These are phyloP conservation scores for Panurus biarmicus DNA, from an alignment of 2,113 vertebrate genomes.

Conservation along the genomic window DNA sequence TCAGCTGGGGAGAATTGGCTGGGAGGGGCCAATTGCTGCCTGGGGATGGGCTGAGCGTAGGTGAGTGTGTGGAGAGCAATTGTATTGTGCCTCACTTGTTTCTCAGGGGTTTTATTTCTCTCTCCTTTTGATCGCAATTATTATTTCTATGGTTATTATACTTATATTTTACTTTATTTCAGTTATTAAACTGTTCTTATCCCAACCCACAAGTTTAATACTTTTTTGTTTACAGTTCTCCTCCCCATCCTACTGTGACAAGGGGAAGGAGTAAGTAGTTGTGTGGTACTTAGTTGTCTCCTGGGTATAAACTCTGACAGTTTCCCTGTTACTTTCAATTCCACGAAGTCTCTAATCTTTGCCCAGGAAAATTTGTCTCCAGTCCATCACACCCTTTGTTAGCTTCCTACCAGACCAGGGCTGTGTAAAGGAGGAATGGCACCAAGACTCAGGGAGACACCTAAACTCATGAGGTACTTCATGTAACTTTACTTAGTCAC, in stretches of 20 bases:
- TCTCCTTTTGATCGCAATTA: not conserved
- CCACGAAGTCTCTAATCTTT: not conserved
- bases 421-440: not conserved
- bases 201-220: not conserved
- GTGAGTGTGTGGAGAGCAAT: not conserved
- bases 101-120: not conserved
- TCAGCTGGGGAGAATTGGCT: not conserved
- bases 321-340: not conserved
- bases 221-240: not conserved
- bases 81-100: not conserved
- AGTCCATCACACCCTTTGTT: not conserved
- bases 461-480: not conserved
- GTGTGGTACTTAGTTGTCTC: not conserved
- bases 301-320: not conserved
- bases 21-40: not conserved
- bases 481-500: not conserved
- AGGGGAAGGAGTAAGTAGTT: not conserved
- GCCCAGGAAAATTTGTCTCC: not conserved
- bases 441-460: not conserved
- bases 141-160: not conserved
- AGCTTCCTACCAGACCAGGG: not conserved
- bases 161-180: not conserved
- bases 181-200: not conserved
- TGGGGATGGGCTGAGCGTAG: not conserved
- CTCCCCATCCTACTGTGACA: not conserved